Base-by-base conservation (phyloP, 2,113 vertebrate species). In the Sarotherodon lohbergeri region DNA sequence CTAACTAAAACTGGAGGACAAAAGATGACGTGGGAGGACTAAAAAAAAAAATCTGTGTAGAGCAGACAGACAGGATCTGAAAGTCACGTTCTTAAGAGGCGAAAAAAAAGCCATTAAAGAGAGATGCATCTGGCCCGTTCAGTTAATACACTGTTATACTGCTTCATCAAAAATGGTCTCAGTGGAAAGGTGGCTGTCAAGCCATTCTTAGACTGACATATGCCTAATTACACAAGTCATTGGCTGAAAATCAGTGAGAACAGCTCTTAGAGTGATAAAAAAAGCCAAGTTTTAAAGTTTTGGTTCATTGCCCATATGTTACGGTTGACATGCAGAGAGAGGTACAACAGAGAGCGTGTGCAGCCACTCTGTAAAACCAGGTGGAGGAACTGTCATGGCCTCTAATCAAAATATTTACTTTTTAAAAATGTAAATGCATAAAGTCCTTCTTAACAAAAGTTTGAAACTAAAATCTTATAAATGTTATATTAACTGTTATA, bases 31-130 rank as follows among this genome's bases (percentile, higher is more conserved):
- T 34, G 16, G 59, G 16, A 63, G 5, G 29, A 63, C 29, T 61
- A 34, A 59, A 61, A 16, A 56, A 56, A 4, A 2, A 54, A 34
- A 3, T 29, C 59, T 11, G 17, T 36, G 32, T 63, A 36, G 59
- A 19, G 59, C 59, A 7, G 59, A 63, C 59, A 36, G 59, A 63
- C 32, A 63, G 59, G 59, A 63, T 63, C 32, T 63, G 32, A 63
- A 63, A 36, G 59, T 63, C 32, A 36, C 14, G 17, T 36, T 63
- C 59, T 36, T 36, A 63, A 63, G 32, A 63, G 0, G 59, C 0
- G 5, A 11, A 63, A 63, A 61, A 8, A 34, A 1, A 0, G 0
- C 1, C 29, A 32, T 10, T 19, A 63, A 34, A 34, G 29, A 63
- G 29, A 63, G 59, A 11, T 19, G 16, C 29, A 63, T 61, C 29